phyloP scores from a whole-genome alignment of 2,888 invertebrate genomes.

The Hoplodrina ambigua region DNA sequence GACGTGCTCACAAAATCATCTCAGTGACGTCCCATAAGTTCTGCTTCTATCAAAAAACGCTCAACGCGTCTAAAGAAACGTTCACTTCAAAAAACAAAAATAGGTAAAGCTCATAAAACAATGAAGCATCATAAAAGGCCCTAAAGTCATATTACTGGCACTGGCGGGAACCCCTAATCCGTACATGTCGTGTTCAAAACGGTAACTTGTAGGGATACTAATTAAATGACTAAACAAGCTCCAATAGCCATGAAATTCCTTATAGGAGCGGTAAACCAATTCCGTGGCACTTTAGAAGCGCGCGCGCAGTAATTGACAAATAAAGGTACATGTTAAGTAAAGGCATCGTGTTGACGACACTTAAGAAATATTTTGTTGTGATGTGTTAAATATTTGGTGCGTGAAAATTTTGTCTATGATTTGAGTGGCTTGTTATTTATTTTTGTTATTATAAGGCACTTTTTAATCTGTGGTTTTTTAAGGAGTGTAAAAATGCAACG shows the following conservation, averaged over 20 bases:
- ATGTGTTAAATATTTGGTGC: conserved; percentile 68
- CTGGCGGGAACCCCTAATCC: conserved; percentile 77
- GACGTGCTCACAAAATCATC: too few relatives aligned
- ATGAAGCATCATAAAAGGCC: conserved; percentile 79
- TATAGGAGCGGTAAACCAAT: conserved; percentile 86
- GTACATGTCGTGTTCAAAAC: conserved; percentile 76
- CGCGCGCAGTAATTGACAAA: conserved; percentile 83
- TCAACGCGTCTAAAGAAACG: too few relatives aligned
- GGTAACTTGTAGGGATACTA: conserved; percentile 79
- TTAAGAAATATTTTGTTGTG: conserved; percentile 72
- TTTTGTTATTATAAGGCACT: neutral
- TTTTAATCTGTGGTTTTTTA: neutral
- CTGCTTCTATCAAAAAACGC: too few relatives aligned
- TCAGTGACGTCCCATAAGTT: too few relatives aligned
- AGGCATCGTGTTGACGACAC: conserved; percentile 71
- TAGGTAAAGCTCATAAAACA: conserved; percentile 75
- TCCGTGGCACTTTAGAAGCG: conserved; percentile 82
- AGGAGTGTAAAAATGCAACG: neutral
- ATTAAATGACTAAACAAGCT: conserved; percentile 86
- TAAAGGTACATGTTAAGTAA: conserved; percentile 78
- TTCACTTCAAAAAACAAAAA: conserved; percentile 17
- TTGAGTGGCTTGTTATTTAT: conserved; percentile 4
- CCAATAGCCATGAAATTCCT: conserved; percentile 88
- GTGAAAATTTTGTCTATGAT: conserved; percentile 60
- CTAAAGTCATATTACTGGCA: conserved; percentile 76